Percentiles rank a stretch among this genome's conserved stretches.
phyloP scores from a whole-genome alignment of 2,797 vertebrate species.

The Sebastes minor region DNA sequence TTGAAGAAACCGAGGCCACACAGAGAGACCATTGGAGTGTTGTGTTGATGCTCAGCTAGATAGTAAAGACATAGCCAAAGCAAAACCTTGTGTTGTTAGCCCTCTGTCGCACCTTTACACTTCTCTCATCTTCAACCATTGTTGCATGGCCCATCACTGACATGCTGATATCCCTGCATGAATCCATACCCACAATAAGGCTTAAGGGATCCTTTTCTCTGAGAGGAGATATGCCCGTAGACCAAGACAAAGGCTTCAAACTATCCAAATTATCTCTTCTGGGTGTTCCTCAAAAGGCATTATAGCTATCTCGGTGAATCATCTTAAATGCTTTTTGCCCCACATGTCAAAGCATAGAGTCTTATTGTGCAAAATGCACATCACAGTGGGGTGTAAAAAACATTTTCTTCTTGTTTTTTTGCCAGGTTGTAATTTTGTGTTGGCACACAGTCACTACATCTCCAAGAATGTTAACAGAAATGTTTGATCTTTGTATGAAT shows the following conservation, averaged over 20 bases:
- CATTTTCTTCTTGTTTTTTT: conserved; percentile 11
- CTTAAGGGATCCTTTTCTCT: conserved; percentile 55
- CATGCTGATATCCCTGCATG: conserved; percentile 53
- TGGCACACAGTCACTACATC: conserved; percentile 54
- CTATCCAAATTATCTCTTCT: conserved; percentile 62
- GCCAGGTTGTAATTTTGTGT: conserved; percentile 72
- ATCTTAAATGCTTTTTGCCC: conserved; percentile 64
- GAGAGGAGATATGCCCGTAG: conserved; percentile 39
- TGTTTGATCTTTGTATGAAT: conserved; percentile 77
- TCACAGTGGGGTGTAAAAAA: conserved; percentile 17
- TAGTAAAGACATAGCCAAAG: conserved; percentile 74
- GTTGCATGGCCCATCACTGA: conserved; percentile 52
- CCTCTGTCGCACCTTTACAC: conserved; percentile 66
- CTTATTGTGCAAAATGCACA: conserved; percentile 43
- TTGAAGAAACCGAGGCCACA: conserved; percentile 63
- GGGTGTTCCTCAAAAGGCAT: conserved; percentile 58
- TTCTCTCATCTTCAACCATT: conserved; percentile 77
- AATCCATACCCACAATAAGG: conserved; percentile 58
- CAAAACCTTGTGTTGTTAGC: conserved; percentile 58
- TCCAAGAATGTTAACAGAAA: conserved; percentile 71
- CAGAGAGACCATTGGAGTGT: conserved; percentile 52
- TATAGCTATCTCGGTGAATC: conserved; percentile 49
- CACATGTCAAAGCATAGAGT: conserved; percentile 59
- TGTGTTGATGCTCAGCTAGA: conserved; percentile 68
- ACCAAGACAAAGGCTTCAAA: conserved; percentile 68